Evolutionary conservation across 2,113 vertebrate genomes (phyloP).

Genomic region (Camelus bactrianus): DNA sequence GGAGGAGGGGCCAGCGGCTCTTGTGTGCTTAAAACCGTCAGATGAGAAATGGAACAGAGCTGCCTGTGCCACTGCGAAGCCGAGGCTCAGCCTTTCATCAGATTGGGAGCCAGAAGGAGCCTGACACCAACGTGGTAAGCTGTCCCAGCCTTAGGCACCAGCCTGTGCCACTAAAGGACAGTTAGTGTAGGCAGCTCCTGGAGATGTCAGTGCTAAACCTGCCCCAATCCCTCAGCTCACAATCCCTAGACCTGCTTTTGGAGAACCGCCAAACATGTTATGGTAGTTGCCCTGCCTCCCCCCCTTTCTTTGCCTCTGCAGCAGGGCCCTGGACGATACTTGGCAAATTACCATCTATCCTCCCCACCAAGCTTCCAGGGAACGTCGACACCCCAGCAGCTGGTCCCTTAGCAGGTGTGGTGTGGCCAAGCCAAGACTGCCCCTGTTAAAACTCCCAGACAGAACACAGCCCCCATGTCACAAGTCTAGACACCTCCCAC

Average conservation of each 20-base stretch:
- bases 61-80: background rate
- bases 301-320: fast-evolving
- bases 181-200: background rate
- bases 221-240: background rate
- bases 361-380: background rate
- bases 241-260: background rate
- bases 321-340: background rate
- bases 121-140: background rate
- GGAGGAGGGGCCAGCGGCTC: background rate
- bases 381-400: fast-evolving
- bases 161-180: background rate
- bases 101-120: background rate
- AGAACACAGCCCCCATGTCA: background rate
- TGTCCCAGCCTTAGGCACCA: background rate
- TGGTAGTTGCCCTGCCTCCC: background rate
- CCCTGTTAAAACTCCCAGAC: background rate
- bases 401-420: background rate
- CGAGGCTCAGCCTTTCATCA: background rate
- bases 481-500: background rate
- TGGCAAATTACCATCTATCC: background rate
- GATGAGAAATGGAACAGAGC: background rate
- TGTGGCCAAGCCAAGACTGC: background rate
- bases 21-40: background rate
- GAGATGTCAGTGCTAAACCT: background rate
- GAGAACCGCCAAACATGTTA: background rate